phyloP scores from a whole-genome alignment of 2,113 vertebrate species.

The Plestiodon gilberti region DNA sequence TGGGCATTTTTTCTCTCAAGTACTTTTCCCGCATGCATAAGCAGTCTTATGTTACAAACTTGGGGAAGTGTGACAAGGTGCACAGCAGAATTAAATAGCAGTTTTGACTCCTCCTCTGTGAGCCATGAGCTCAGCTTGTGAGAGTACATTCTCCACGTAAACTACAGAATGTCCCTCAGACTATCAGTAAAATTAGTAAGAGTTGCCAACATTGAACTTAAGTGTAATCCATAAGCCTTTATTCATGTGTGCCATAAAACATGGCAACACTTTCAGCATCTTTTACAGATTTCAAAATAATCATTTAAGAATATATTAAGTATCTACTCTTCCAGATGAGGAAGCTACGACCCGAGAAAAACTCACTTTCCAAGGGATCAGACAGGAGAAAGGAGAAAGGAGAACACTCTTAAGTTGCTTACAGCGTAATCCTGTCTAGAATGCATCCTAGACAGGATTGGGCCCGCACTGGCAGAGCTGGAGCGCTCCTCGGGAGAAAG shows the following conservation, averaged over 20 bases:
- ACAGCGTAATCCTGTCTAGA: no score
- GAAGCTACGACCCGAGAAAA: no score
- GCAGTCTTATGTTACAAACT: neutral
- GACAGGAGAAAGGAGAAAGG: no score
- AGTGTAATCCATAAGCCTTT: neutral
- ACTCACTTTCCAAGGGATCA: no score
- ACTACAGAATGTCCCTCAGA: neutral
- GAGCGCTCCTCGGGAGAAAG: no score
- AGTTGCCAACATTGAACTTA: neutral
- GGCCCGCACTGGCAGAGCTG: no score
- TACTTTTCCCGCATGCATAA: neutral
- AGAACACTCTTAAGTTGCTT: no score
- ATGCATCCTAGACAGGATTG: no score
- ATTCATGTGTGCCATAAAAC: neutral
- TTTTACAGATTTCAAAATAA: neutral
- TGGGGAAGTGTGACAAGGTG: neutral
- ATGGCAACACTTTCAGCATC: neutral
- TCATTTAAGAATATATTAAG: no score
- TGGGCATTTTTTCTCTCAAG: neutral
- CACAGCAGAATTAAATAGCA: neutral
- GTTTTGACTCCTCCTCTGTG: neutral
- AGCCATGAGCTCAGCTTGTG: neutral
- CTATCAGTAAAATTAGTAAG: neutral
- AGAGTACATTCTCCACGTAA: neutral
- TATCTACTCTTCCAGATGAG: no score